Evolutionary conservation across 2,888 invertebrate genomes (phyloP), one percentile per base, ranked within the genome.

Genomic region (Caenorhabditis becei): DNA sequence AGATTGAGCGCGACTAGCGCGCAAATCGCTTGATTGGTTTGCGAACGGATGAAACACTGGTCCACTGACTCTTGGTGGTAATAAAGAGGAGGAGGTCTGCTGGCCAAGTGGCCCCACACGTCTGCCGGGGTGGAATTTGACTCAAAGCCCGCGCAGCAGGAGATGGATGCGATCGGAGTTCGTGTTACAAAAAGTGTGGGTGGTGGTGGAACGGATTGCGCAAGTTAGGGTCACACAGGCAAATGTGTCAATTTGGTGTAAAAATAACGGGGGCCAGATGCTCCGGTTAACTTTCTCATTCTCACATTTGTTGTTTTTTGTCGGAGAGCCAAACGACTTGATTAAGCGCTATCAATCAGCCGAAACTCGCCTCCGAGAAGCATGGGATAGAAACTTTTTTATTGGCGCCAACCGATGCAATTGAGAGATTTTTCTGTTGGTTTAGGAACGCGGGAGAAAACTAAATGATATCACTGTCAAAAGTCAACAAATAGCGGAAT

Each of bases 271-370:
- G 58, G 11, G 49, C 62, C 71, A 56, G 71, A 72, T 72, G 58
- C 32, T 54, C 35, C 41, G 41, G 16, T 5, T 3, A 14, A n/a
- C 41, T 61, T n/a, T 26, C 35, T 20, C 24, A 23, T 49, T 61
- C 35, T 66, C 66, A 59, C 66, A 74, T 74, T 74, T 66, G 75
- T 75, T 75, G 51, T 75, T 75, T 66, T 74, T 74, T 66, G 65
- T 37, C 58, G 65, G 56, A 7, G 11, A 37, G 28, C 41, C 66
- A 65, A 47, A 10, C 14, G 70, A 37, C 14, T 49, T 54, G 23
- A 51, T 28, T 44, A 37, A 62, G 24, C 20, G 65, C 65, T 66
- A 74, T 66, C 58, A 74, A 74, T 74, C 74, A 66, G 53, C 18
- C 32, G 58, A 65, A 56, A 58, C 11, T 32, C 20, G 28, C 35